A percentile compares a stretch with the other conserved stretches of the same genome.
These are phyloP conservation scores for Apis florea DNA, from an alignment of 1,140 invertebrate genomes.

Conservation along the genomic window DNA sequence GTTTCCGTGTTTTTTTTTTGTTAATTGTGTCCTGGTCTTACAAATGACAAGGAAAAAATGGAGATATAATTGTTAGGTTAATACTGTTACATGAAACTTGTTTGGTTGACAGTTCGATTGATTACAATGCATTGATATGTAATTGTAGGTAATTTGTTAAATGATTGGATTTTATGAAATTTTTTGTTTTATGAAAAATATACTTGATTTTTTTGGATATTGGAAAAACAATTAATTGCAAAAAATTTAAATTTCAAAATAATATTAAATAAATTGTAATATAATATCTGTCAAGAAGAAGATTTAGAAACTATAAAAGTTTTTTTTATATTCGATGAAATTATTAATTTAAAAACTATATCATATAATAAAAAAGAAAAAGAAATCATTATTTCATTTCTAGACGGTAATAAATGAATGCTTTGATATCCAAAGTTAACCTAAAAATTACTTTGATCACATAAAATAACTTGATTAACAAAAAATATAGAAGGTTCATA, in stretches of 20 bases:
- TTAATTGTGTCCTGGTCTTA: neutral
- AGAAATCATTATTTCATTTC: no score
- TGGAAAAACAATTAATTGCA: no score
- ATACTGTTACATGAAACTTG: no score
- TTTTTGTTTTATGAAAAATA: neutral
- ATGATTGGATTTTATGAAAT: neutral
- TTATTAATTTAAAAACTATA: no score
- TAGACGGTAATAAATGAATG: no score
- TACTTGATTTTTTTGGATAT: no score
- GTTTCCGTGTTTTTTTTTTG: constrained; percentile 3
- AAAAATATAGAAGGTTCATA: neutral
- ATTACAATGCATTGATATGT: neutral
- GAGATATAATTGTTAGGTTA: neutral
- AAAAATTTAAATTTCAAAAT: no score
- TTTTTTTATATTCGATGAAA: no score
- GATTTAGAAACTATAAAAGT: no score
- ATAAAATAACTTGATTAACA: neutral
- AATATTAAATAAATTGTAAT: no score
- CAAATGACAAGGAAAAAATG: neutral
- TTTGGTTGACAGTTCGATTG: neutral
- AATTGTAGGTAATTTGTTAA: neutral
- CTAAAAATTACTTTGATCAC: neutral
- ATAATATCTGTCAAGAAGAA: no score
- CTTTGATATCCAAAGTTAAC: neutral
- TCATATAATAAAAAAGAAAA: no score